Conservation (phyloP, 2,797 vertebrate genomes). For the Cottoperca gobio region DNA sequence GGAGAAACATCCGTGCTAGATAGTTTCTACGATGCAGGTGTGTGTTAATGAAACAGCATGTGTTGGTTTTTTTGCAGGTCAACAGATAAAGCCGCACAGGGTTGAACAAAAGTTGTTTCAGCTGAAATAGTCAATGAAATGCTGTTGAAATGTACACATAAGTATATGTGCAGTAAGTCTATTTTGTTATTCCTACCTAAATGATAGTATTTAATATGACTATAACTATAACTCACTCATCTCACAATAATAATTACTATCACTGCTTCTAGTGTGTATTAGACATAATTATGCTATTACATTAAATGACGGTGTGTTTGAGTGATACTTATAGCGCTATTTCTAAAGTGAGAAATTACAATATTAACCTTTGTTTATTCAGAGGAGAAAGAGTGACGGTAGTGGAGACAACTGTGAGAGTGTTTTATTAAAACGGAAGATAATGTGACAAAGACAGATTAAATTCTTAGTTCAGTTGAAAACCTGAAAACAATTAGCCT, state of each 20-base stretch:
- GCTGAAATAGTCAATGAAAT: no score
- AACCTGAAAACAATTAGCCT: no score
- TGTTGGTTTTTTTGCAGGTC: neutral
- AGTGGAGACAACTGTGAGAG: neutral
- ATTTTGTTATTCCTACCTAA: neutral
- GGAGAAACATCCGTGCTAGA: constrained; percentile 92
- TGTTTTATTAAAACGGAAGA: neutral
- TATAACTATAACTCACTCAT: neutral
- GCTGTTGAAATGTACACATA: neutral
- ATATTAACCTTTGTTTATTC: neutral
- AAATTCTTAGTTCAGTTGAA: neutral
- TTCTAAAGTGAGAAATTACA: neutral
- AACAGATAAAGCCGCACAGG: no score
- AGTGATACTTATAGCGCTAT: neutral
- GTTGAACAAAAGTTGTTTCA: neutral
- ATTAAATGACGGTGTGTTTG: neutral
- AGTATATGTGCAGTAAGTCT: neutral
- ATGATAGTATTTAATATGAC: neutral
- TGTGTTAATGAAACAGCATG: neutral
- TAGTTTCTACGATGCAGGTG: constrained; percentile 94
- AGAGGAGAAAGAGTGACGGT: neutral
- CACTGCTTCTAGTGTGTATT: neutral
- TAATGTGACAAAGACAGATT: neutral
- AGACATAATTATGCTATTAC: neutral
- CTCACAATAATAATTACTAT: neutral